Percentiles rank a stretch among this genome's conserved stretches.
Conservation (phyloP, 1,140 invertebrate genomes). For the Eufriesea mexicana region DNA sequence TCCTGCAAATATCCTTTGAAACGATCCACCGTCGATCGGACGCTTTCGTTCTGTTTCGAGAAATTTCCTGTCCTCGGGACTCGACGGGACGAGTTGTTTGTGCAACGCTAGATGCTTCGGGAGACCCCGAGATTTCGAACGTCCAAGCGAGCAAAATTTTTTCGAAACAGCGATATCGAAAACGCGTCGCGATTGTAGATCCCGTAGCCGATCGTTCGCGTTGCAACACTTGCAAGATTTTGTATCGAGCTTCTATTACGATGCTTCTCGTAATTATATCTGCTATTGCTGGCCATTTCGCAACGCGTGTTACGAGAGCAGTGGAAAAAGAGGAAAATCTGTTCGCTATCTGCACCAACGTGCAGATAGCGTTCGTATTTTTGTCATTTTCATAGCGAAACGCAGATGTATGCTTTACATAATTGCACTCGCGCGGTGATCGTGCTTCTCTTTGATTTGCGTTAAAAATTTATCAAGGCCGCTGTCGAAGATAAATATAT, state of each 20-base stretch:
- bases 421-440: constrained; percentile 1
- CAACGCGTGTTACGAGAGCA: constrained; percentile 23
- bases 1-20: not conserved
- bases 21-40: not conserved
- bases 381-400: constrained; percentile 1
- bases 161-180: too few relatives aligned
- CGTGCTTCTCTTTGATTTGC: not conserved
- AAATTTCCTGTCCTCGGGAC: too few relatives aligned
- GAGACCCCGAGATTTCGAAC: too few relatives aligned
- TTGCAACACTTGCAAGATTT: constrained; percentile 15
- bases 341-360: not conserved
- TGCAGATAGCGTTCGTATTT: constrained; percentile 7
- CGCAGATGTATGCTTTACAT: not conserved
- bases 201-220: too few relatives aligned
- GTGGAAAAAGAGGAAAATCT: constrained; percentile 37
- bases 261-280: constrained; percentile 28
- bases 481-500: not conserved
- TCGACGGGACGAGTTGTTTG: too few relatives aligned
- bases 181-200: too few relatives aligned
- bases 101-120: too few relatives aligned
- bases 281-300: not conserved
- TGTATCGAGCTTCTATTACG: not conserved
- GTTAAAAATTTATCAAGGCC: not conserved
- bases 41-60: too few relatives aligned
- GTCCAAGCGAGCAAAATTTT: too few relatives aligned